Evolutionary conservation across 2,888 invertebrate species (phyloP), one percentile per base, ranked within the genome.

Genomic region (Pediacus dermestoides): DNA sequence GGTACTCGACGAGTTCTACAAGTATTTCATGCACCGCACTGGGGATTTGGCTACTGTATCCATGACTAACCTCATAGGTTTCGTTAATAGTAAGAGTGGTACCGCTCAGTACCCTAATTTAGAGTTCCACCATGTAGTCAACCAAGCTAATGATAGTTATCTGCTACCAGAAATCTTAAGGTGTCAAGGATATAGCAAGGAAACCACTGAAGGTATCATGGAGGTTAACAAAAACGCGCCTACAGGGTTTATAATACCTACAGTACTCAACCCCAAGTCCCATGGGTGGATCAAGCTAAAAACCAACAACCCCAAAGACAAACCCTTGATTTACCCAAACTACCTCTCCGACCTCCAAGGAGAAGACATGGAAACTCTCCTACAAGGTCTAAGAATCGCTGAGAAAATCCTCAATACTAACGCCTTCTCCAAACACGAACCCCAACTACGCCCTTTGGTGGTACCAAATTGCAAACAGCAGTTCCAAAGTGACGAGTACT

Each of bases 271-370:
- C 25, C 76, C 76, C 0, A 71, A 74, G 60, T 77, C 77, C 1
- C 70, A 68, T 27, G 81, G 81, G n/a, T 60, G 60, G 39, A 57
- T 86, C 2, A 66, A 70, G 38, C 61, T 86, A 8, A 61, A 62
- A 25, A 75, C 76, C 1, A 64, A 61, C 1, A 63, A 83, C 59
- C 80, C 82, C 0, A 60, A 67, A 14, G 76, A 79, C 3, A 67
- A 74, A 34, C 83, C 84, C 0, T 52, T 72, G 13, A 78, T 85
- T 28, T 69, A 77, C 50, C 70, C 81, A 1, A 81, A 82, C 53
- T 85, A 83, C 60, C 72, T 85, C 14, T 60, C 70, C 0, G 72
- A 79, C 11, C 53, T 66, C 1, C 63, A 71, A 36, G 84, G 67
- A 1, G 72, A 80, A 9, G 57, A 66, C 78, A 1, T 64, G 74